Evolutionary conservation across 2,797 vertebrate species (phyloP).

Genomic region (Enteromius trimaculatus): DNA sequence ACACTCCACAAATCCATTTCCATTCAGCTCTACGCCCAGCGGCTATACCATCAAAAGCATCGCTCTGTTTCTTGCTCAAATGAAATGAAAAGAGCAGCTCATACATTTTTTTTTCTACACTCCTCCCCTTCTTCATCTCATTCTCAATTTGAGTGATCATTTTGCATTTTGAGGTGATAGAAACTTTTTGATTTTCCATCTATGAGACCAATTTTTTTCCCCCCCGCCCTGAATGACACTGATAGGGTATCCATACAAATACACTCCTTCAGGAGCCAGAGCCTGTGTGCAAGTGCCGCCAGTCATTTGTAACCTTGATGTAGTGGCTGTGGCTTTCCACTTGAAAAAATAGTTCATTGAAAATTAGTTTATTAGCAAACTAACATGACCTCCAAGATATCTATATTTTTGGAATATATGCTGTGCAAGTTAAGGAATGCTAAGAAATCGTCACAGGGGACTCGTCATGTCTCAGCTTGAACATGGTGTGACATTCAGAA

Average conservation of each 20-base stretch:
- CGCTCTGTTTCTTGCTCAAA: constrained; percentile 55
- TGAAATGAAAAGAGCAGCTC: constrained; percentile 53
- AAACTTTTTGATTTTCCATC: constrained; percentile 49
- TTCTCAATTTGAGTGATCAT: constrained; percentile 48
- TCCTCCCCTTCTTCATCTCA: constrained; percentile 45
- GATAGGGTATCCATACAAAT: constrained; percentile 40
- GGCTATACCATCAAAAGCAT: constrained; percentile 41
- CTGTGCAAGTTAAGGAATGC: background rate
- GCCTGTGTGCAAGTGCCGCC: background rate
- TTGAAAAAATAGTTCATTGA: background rate
- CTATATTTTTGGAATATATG: background rate
- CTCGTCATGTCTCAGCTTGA: constrained; percentile 44
- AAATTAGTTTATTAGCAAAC: background rate
- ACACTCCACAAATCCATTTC: constrained; percentile 70
- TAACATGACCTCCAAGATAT: background rate
- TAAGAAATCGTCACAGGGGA: background rate
- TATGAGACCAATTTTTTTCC: background rate
- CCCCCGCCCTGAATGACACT: background rate
- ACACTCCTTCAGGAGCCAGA: background rate
- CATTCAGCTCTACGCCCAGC: constrained; percentile 55
- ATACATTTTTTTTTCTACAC: constrained; percentile 32
- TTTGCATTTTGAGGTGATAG: constrained; percentile 40
- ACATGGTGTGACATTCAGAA: constrained; percentile 70
- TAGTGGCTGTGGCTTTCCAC: background rate
- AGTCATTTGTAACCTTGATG: constrained; percentile 36